These are phyloP conservation scores for Malurus splendens DNA, from an alignment of 2,797 vertebrate species.

Conservation along the genomic window DNA sequence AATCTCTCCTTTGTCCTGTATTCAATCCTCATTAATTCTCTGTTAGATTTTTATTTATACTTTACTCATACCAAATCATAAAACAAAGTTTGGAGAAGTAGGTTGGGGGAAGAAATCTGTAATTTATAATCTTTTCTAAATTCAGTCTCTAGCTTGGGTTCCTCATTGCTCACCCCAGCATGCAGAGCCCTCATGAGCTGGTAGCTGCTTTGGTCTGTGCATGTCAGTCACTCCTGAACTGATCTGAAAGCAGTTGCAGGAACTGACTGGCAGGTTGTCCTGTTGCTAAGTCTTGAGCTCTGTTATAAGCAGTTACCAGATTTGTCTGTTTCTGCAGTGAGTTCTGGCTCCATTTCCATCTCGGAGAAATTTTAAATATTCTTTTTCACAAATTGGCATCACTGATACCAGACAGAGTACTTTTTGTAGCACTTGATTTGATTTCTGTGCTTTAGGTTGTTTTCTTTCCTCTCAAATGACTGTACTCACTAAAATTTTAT, in stretches of 20 bases:
- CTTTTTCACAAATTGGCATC: background rate
- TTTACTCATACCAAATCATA: background rate
- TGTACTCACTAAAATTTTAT: background rate
- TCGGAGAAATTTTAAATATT: background rate
- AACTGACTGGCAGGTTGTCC: background rate
- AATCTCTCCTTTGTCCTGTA: background rate
- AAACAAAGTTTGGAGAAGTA: background rate
- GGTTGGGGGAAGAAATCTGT: background rate
- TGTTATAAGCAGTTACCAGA: background rate
- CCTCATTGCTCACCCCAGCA: background rate
- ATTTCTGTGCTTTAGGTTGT: constrained; percentile 33
- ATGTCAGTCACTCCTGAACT: background rate
- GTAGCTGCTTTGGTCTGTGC: accelerated
- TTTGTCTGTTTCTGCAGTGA: background rate
- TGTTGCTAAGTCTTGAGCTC: background rate
- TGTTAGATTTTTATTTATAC: background rate
- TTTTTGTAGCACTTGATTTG: constrained; percentile 11
- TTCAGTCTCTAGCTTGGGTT: background rate
- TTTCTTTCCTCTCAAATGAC: constrained; percentile 16
- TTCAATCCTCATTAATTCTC: background rate
- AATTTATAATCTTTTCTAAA: background rate
- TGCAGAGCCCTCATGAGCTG: background rate
- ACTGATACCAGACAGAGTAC: constrained; percentile 1
- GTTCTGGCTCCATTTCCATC: background rate
- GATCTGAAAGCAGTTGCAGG: background rate